Base-by-base conservation (phyloP, 2,797 vertebrate genomes). In the Chiloscyllium punctatum region DNA sequence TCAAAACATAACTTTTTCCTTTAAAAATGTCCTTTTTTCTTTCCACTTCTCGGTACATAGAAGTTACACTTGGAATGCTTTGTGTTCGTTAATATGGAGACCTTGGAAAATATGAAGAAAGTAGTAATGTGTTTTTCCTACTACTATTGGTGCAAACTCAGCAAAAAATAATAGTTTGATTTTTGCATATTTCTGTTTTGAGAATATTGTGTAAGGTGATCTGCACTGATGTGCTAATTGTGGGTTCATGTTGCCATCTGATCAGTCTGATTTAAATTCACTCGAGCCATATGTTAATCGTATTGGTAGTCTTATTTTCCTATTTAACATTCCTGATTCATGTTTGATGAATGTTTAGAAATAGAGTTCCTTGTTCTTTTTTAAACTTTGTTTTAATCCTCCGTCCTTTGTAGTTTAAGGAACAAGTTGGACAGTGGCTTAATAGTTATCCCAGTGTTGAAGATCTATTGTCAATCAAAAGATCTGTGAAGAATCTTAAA, bases 391-490 rank as follows among this genome's bases (percentile, higher is more conserved):
- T 2, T 37, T 94, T 94, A 8, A 4, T 27, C 71, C 8, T 95
- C 8, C 86, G 74, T 95, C 30, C 48, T 94, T 95, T 95, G 25
- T 23, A 98, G 98, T 98, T 98, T 96, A 97, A 97, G 97, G 96
- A 97, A 2, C 96, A 98, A 95, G 95, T 97, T 96, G 96, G 96
- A 27, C 96, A 97, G 77, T 98, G 97, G 97, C 96, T 97, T 96
- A 97, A 96, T 96, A 96, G 94, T 96, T 97, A 96, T 94, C 97
- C 97, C 0, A 96, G 79, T 96, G 96, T 97, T 96, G 97, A 97
- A 37, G 96, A 97, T 88, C 97, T 98, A 79, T 57, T 98, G 66
- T 96, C 96, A 21, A 96, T 98, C 96, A 98, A 98, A 97, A 98
- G 98, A 96, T 97, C n/a, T 4, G 95, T 98, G 95, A 98, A 97